Evolutionary conservation across 2,113 vertebrate species (phyloP).

Genomic region (Mohoua ochrocephala): DNA sequence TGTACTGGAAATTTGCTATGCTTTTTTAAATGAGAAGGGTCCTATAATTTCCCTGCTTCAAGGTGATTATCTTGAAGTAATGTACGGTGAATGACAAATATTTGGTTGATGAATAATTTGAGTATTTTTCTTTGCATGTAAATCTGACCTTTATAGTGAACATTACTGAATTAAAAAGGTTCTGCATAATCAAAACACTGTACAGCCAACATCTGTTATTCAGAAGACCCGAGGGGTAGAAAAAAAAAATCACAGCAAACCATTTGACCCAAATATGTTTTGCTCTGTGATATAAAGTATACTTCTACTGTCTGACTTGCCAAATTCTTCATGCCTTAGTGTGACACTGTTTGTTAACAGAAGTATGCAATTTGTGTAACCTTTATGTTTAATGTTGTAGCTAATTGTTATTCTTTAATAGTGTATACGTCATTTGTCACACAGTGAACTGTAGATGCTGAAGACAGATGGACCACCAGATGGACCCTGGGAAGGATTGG

Average conservation of each 20-base stretch:
- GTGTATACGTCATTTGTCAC: constrained; percentile 49
- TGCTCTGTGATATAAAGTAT: not conserved
- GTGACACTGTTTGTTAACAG: constrained; percentile 11
- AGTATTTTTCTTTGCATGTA: constrained; percentile 44
- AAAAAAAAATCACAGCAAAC: constrained; percentile 47
- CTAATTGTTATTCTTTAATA: constrained; percentile 50
- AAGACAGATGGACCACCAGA: constrained; percentile 77
- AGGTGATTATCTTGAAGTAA: constrained; percentile 27
- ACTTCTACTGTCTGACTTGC: not conserved
- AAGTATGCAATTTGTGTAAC: constrained; percentile 23
- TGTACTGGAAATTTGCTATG: not conserved
- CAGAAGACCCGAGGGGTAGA: constrained; percentile 51
- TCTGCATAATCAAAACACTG: constrained; percentile 46
- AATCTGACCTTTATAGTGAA: constrained; percentile 66
- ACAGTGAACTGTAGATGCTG: constrained; percentile 42
- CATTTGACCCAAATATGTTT: constrained; percentile 55
- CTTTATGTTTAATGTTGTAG: constrained; percentile 32
- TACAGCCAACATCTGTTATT: constrained; percentile 64
- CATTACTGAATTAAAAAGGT: constrained; percentile 50
- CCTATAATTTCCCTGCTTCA: not conserved
- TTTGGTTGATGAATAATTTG: constrained; percentile 51
- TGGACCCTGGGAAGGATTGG: constrained; percentile 63
- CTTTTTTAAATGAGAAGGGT: not conserved
- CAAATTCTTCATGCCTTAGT: not conserved
- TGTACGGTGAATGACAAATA: constrained; percentile 48